A percentile compares a stretch with the other conserved stretches of the same genome.
These are phyloP conservation scores for Alces alces DNA, from an alignment of 2,113 vertebrate species.

Conservation along the genomic window DNA sequence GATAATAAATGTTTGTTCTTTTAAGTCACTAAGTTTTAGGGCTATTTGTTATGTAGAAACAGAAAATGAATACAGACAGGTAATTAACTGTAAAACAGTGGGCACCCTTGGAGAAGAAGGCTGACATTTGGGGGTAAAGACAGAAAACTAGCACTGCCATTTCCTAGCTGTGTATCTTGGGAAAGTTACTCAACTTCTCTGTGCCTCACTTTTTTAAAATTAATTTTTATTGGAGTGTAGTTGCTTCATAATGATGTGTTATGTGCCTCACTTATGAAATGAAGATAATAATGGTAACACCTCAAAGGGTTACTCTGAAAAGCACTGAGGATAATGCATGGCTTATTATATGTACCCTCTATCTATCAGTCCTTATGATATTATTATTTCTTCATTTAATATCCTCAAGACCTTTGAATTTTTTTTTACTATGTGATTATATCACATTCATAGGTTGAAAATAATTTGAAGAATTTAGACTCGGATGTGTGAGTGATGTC, in stretches of 20 bases:
- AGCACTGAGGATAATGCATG: background rate
- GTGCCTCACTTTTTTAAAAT: background rate
- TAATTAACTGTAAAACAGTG: background rate
- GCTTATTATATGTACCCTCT: background rate
- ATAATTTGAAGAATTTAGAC: background rate
- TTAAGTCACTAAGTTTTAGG: background rate
- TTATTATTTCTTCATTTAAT: background rate
- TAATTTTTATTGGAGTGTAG: background rate
- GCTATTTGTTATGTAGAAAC: background rate
- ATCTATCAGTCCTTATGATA: background rate
- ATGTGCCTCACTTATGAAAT: background rate
- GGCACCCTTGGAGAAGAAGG: background rate
- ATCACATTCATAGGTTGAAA: background rate
- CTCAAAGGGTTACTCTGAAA: background rate
- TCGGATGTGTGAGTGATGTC: background rate
- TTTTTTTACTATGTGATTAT: background rate
- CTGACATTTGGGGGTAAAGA: background rate
- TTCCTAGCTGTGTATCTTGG: background rate
- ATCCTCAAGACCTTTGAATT: background rate
- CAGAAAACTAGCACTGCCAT: background rate
- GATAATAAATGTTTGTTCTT: background rate
- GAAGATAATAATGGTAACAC: background rate
- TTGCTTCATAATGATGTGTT: background rate
- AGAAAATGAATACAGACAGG: background rate
- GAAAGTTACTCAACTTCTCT: background rate